Conservation (phyloP, 2,888 invertebrate species). For the Poecilobothrus nobilitatus region DNA sequence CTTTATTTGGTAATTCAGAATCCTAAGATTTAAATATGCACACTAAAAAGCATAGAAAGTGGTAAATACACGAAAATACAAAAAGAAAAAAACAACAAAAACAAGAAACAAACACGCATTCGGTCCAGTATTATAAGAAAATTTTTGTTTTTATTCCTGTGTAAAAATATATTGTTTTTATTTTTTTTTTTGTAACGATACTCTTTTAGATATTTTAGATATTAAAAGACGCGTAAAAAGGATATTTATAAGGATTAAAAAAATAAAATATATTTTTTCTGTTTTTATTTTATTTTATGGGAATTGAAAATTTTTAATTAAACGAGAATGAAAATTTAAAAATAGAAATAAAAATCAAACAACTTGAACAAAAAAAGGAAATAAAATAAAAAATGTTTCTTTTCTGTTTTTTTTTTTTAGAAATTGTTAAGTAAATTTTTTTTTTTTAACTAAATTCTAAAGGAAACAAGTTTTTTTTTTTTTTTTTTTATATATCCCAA, state of each 20-base stretch:
- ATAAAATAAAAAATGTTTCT: too few relatives aligned
- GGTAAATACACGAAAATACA: neutral
- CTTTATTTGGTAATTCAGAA: neutral
- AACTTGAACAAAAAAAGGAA: too few relatives aligned
- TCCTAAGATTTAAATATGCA: neutral
- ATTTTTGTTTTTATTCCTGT: too few relatives aligned
- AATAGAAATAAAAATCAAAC: neutral
- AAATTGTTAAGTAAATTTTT: too few relatives aligned
- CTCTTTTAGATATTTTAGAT: neutral
- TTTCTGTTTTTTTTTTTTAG: too few relatives aligned
- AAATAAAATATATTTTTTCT: constrained; percentile 14
- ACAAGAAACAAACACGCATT: neutral
- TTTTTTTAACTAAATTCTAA: too few relatives aligned
- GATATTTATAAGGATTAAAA: constrained; percentile 10
- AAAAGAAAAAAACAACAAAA: neutral
- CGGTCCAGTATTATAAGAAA: neutral
- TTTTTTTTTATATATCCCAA: too few relatives aligned
- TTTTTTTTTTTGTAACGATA: neutral
- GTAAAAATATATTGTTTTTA: neutral
- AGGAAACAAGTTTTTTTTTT: too few relatives aligned
- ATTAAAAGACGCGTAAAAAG: neutral
- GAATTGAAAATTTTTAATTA: constrained; percentile 16
- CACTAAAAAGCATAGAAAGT: too few relatives aligned
- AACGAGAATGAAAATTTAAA: constrained; percentile 14
- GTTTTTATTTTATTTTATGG: constrained; percentile 12